Base-by-base conservation (phyloP, 2,113 vertebrate genomes). In the Muntiacus muntjak region DNA sequence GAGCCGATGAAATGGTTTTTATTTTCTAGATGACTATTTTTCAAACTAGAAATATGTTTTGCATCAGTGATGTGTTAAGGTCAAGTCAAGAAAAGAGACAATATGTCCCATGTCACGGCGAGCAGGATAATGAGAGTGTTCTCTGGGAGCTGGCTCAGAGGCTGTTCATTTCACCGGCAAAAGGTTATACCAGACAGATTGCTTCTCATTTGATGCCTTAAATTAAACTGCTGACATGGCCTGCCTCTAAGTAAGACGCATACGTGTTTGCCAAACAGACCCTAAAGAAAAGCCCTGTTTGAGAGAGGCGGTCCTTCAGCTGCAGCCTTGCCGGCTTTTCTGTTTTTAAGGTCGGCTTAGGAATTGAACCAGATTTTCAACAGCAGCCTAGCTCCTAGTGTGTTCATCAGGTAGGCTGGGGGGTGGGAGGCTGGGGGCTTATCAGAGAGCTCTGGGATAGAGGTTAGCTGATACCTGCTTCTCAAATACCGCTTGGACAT, bases 31-130 rank as follows among this genome's bases (percentile, higher is more conserved):
- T 96, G 96, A 97, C 95, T 96, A 87, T 97, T 98, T 98, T 98
- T 98, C 89, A 97, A 98, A 97, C 79, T 36, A 74, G 78, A 96
- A 86, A 57, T 98, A 96, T 97, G 67, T 97, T 98, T 97, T 91
- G 98, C 52, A 93, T 96, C 91, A 92, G 97, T 97, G 54, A 96
- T 98, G 76, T 91, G 89, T 94, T 97, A 97, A 98, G 98, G 89
- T 98, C 97, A 98, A 98, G 93, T 97, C 97, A 97, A 98, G 90
- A 98, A 98, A 92, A 97, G 96, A 98, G 96, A 95, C 86, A 97
- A 95, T 97, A 97, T 97, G 95, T 97, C 98, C 97, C 90, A 55
- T 82, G 90, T 97, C 64, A 93, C 40, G 3, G 92, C 97, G 92
- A 96, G 96, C 94, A 95, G 94, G 91, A 79, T 97, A 98, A 98